These are phyloP conservation scores for Cricetomys ansorgei DNA, from an alignment of 2,113 vertebrate species.

Conservation along the genomic window DNA sequence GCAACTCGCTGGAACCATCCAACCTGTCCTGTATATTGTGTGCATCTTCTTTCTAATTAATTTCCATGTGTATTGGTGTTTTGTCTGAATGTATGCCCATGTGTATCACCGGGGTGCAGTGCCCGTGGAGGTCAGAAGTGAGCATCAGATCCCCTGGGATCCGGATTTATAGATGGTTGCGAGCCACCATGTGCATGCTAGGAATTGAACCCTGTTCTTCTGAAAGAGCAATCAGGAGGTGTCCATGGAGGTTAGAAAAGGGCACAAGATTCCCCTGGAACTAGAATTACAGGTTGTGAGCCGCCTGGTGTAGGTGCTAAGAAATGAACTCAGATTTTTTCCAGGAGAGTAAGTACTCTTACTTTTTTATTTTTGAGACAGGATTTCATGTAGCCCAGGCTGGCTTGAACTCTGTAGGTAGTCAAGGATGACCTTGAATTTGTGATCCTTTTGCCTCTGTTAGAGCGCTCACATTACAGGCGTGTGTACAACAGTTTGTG, in stretches of 20 bases:
- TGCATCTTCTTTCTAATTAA: too few relatives aligned
- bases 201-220: background rate
- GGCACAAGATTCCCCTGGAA: background rate
- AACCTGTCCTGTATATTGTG: background rate
- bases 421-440: too few relatives aligned
- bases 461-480: too few relatives aligned
- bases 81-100: background rate
- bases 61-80: background rate
- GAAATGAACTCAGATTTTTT: background rate
- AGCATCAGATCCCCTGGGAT: background rate
- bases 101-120: background rate
- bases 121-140: background rate
- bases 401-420: background rate
- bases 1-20: too few relatives aligned
- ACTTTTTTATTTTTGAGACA: background rate
- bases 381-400: background rate
- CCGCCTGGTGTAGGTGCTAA: background rate
- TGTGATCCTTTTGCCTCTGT: too few relatives aligned
- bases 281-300: background rate
- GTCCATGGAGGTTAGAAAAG: background rate
- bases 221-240: background rate
- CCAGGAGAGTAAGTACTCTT: background rate
- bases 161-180: background rate
- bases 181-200: background rate
- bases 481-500: too few relatives aligned